Conservation (phyloP, 2,888 invertebrate species). For the Hipparchia sbordonii region DNA sequence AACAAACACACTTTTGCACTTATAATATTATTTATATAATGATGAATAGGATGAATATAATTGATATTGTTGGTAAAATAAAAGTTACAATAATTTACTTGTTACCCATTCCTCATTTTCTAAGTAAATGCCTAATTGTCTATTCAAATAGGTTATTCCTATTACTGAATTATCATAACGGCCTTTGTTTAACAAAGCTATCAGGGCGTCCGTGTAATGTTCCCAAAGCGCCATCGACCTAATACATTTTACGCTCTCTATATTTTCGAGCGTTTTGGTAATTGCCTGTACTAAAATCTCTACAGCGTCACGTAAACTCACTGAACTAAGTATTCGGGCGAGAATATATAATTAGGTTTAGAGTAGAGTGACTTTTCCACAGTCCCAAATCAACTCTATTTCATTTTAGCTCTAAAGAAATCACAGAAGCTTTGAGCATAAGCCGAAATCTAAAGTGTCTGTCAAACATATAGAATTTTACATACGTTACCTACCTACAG, state of each 20-base stretch:
- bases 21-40: too few species aligned
- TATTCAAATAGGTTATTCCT: slow-evolving; percentile 31
- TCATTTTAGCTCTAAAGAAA: background rate
- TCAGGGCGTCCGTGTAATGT: slow-evolving; percentile 53
- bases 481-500: too few species aligned
- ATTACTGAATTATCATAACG: slow-evolving; percentile 49
- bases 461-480: too few species aligned
- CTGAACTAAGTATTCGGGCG: background rate
- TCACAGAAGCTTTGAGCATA: background rate
- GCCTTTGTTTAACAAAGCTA: slow-evolving; percentile 51
- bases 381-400: background rate
- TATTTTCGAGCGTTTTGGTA: slow-evolving; percentile 19
- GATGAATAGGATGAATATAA: too few species aligned
- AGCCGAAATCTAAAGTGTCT: too few species aligned
- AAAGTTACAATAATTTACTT: too few species aligned
- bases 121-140: slow-evolving; percentile 24
- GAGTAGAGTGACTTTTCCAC: too few species aligned
- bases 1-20: too few species aligned
- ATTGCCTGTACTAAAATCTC: slow-evolving; percentile 13
- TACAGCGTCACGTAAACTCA: background rate
- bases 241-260: slow-evolving; percentile 23
- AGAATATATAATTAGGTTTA: too few species aligned
- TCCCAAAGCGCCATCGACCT: slow-evolving; percentile 51
- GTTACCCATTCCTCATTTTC: slow-evolving; percentile 3
- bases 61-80: too few species aligned